Evolutionary conservation across 2,888 invertebrate genomes (phyloP).

Genomic region (Nemoura dubitans): DNA sequence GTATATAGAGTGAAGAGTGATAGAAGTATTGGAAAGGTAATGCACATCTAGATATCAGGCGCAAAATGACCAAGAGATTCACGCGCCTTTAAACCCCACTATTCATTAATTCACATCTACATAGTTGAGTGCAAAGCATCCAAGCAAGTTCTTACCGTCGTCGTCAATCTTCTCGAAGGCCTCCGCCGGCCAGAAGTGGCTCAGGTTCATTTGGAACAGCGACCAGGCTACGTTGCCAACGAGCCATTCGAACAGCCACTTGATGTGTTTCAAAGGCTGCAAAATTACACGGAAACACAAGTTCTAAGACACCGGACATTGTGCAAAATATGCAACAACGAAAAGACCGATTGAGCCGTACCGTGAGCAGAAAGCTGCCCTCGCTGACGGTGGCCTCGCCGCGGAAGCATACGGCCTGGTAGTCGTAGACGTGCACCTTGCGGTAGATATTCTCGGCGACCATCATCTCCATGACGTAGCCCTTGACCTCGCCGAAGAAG

Average conservation of each 20-base stretch:
- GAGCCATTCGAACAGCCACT: conserved; percentile 54
- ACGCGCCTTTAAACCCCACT: too few relatives aligned
- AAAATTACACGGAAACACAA: conserved; percentile 8
- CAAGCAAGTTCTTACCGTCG: conserved; percentile 24
- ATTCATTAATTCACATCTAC: too few relatives aligned
- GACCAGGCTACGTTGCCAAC: conserved; percentile 53
- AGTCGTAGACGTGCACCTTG: conserved; percentile 58
- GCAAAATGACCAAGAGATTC: too few relatives aligned
- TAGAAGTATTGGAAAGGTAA: too few relatives aligned
- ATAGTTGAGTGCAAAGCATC: too few relatives aligned
- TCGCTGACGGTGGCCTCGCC: conserved; percentile 43
- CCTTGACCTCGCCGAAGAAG: conserved; percentile 63
- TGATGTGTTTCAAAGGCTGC: conserved; percentile 52
- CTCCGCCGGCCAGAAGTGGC: conserved; percentile 52
- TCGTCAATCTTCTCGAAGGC: not conserved
- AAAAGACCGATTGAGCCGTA: conserved; percentile 22
- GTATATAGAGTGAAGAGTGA: too few relatives aligned
- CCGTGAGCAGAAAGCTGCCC: conserved; percentile 45
- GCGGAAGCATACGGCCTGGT: conserved; percentile 57
- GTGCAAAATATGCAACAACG: too few relatives aligned
- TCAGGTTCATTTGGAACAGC: conserved; percentile 52
- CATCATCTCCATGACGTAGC: conserved; percentile 58
- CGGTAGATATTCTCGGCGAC: conserved; percentile 58
- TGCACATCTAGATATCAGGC: too few relatives aligned
- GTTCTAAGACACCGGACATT: too few relatives aligned